Evolutionary conservation across 2,113 vertebrate genomes (phyloP).

Genomic region (Melanostigma gelatinosum): DNA sequence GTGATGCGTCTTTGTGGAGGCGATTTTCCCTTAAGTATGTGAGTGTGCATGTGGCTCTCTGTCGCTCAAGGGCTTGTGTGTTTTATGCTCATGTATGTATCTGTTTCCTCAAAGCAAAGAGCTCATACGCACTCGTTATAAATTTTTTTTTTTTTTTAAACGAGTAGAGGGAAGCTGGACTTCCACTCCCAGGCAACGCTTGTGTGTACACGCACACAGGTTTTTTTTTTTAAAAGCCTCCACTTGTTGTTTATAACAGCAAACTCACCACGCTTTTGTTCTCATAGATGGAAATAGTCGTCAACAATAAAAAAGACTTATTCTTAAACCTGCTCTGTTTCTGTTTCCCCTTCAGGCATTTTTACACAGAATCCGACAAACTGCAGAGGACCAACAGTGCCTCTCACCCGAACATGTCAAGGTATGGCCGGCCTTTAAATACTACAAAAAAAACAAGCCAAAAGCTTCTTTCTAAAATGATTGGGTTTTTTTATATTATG

Average conservation of each 20-base stretch:
- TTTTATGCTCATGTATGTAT: neutral
- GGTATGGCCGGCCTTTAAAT: slow-evolving; percentile 78
- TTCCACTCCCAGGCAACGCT: slow-evolving; percentile 10
- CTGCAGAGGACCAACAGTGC: slow-evolving; percentile 91
- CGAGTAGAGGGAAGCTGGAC: slow-evolving; percentile 26
- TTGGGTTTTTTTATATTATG: neutral
- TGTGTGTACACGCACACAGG: neutral
- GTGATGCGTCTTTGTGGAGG: neutral
- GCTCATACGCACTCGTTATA: neutral
- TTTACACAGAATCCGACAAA: slow-evolving; percentile 94
- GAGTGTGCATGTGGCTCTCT: slow-evolving; percentile 4
- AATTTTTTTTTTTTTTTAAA: too few relatives aligned
- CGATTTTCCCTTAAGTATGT: neutral
- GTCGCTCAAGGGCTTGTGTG: neutral
- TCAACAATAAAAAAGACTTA: neutral
- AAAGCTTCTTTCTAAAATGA: neutral
- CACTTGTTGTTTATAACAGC: neutral
- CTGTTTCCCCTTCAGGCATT: slow-evolving; percentile 86
- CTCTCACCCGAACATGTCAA: slow-evolving; percentile 96
- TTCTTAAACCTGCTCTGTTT: slow-evolving; percentile 20
- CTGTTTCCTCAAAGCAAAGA: slow-evolving; percentile 45
- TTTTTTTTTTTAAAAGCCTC: neutral
- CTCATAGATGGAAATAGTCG: neutral
- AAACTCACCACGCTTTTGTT: neutral
- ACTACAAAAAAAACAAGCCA: neutral